Conservation (phyloP, 2,888 invertebrate genomes). For the Ormyrus nitidulus region DNA sequence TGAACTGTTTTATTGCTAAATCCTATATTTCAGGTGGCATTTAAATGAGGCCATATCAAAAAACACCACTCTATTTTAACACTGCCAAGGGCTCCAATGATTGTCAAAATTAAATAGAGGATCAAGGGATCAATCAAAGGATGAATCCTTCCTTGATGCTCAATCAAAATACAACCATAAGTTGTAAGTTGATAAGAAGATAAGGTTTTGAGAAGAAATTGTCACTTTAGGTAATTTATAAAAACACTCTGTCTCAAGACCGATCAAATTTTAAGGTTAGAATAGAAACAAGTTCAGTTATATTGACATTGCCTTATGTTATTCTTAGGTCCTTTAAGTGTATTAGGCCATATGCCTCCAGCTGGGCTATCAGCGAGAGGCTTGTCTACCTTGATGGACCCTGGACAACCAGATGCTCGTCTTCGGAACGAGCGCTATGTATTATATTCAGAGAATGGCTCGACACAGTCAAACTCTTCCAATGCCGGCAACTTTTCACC, state of each 20-base stretch:
- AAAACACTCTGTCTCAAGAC: neutral
- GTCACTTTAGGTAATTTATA: slow-evolving; percentile 26
- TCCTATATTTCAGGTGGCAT: slow-evolving; percentile 31
- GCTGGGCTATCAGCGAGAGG: slow-evolving; percentile 74
- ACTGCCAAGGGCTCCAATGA: neutral
- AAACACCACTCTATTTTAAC: slow-evolving; percentile 18
- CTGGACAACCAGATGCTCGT: slow-evolving; percentile 75
- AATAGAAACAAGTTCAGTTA: neutral
- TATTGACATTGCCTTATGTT: neutral
- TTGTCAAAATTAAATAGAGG: neutral
- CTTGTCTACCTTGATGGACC: slow-evolving; percentile 75
- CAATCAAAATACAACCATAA: slow-evolving; percentile 8
- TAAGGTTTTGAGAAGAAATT: slow-evolving; percentile 29
- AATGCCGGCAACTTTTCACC: slow-evolving; percentile 70
- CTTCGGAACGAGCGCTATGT: slow-evolving; percentile 74
- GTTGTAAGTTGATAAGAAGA: slow-evolving; percentile 15
- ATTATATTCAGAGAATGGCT: slow-evolving; percentile 73
- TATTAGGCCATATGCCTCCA: slow-evolving; percentile 74
- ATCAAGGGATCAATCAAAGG: slow-evolving; percentile 30
- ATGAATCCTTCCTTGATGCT: slow-evolving; percentile 38
- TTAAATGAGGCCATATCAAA: neutral
- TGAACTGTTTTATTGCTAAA: neutral
- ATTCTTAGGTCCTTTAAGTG: slow-evolving; percentile 57
- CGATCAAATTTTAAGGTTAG: neutral
- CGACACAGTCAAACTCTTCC: slow-evolving; percentile 67